A percentile compares a stretch with the other conserved stretches of the same genome.
Evolutionary conservation across 2,888 invertebrate genomes (phyloP).

Genomic region (Caenorhabditis wallacei): DNA sequence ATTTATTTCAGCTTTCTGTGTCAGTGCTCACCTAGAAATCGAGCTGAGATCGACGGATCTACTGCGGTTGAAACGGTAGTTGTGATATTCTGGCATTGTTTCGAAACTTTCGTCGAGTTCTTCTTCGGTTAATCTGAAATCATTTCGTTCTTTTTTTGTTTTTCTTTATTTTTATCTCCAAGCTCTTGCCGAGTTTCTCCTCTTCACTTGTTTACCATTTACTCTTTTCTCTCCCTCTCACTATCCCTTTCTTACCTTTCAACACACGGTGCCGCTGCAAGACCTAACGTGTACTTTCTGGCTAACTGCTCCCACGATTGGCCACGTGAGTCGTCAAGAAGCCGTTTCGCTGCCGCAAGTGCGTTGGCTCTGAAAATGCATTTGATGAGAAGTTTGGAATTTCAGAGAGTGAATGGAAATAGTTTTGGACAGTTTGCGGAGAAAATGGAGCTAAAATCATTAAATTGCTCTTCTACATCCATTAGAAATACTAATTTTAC

Average conservation of each 20-base stretch:
- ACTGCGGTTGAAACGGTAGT: conserved; percentile 71
- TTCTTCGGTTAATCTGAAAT: conserved; percentile 69
- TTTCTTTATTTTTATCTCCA: conserved; percentile 3
- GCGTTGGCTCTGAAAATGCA: conserved; percentile 65
- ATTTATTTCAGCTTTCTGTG: too few relatives aligned
- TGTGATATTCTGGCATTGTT: conserved; percentile 68
- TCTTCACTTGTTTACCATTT: neutral
- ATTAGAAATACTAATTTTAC: conserved; percentile 6
- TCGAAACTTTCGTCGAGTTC: conserved; percentile 68
- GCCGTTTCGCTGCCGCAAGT: conserved; percentile 69
- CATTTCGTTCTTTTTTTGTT: neutral
- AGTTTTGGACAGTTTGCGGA: too few relatives aligned
- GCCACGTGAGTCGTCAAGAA: conserved; percentile 71
- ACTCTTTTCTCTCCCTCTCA: neutral
- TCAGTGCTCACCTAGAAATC: conserved; percentile 70
- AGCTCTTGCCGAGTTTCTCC: neutral
- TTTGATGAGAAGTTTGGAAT: neutral
- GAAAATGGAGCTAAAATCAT: too few relatives aligned
- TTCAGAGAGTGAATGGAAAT: neutral
- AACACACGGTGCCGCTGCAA: conserved; percentile 69
- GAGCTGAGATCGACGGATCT: conserved; percentile 71
- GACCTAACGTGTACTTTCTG: conserved; percentile 60
- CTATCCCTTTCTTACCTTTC: conserved; percentile 62
- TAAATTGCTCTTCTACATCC: too few relatives aligned
- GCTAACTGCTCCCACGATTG: conserved; percentile 73